phyloP scores from a whole-genome alignment of 2,797 vertebrate genomes.

The Denticeps clupeoides region DNA sequence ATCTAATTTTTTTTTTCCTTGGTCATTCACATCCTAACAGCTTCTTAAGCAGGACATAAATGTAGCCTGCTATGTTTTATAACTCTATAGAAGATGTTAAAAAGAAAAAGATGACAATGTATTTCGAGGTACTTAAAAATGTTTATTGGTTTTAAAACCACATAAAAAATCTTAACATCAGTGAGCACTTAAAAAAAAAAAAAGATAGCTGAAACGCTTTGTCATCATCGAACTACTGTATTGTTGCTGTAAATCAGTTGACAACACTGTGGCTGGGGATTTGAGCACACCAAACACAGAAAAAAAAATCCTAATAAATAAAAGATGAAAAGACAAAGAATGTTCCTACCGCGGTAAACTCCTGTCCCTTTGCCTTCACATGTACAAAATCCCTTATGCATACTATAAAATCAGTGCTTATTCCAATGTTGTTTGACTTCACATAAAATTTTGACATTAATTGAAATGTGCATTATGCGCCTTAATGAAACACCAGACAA shows the following conservation, averaged over 20 bases:
- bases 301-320: too few species aligned
- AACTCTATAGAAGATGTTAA: background rate
- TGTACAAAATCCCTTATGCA: constrained; percentile 65
- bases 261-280: constrained; percentile 53
- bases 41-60: too few species aligned
- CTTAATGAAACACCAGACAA: constrained; percentile 67
- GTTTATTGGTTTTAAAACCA: constrained; percentile 91
- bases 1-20: too few species aligned
- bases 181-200: constrained; percentile 69
- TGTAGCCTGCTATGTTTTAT: background rate
- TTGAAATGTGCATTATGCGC: constrained; percentile 57
- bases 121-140: constrained; percentile 62
- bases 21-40: too few species aligned
- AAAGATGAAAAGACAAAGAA: too few species aligned
- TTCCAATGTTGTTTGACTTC: constrained; percentile 68
- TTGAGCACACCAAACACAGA: constrained; percentile 66
- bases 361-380: constrained; percentile 66
- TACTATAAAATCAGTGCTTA: constrained; percentile 76
- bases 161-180: constrained; percentile 76
- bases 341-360: constrained; percentile 57
- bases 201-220: constrained; percentile 79
- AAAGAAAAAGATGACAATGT: constrained; percentile 23
- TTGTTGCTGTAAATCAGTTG: constrained; percentile 75
- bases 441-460: constrained; percentile 55
- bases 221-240: constrained; percentile 70